A percentile compares a stretch with the other conserved stretches of the same genome.
Evolutionary conservation across 2,888 invertebrate species (phyloP).

Genomic region (Junonia oenone): DNA sequence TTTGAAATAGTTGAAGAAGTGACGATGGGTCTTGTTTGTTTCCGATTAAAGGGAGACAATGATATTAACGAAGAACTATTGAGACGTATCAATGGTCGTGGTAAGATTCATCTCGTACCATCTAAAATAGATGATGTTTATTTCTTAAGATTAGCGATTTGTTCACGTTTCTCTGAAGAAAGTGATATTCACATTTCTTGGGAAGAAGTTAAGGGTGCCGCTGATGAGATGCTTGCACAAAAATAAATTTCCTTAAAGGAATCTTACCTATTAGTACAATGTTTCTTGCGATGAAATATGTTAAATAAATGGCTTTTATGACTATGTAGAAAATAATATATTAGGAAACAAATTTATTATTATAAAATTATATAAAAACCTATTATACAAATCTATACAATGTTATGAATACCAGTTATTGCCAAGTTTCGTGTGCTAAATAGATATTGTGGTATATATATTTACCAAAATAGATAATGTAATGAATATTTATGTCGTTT

Average conservation of each 20-base stretch:
- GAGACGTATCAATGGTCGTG: constrained; percentile 91
- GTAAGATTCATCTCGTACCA: constrained; percentile 95
- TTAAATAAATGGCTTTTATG: no score
- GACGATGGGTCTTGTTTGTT: constrained; percentile 97
- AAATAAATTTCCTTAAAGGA: constrained; percentile 19
- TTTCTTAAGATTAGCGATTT: constrained; percentile 93
- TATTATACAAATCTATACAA: no score
- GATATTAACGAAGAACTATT: constrained; percentile 89
- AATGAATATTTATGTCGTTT: no score
- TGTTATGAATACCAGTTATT: no score
- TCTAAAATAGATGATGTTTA: constrained; percentile 90
- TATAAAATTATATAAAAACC: no score
- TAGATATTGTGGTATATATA: no score
- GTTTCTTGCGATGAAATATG: background rate
- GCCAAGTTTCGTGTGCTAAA: no score
- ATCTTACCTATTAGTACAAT: background rate
- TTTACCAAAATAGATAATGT: no score
- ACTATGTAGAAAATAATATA: no score
- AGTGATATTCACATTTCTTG: constrained; percentile 92
- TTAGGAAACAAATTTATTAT: no score
- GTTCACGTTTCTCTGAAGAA: constrained; percentile 89
- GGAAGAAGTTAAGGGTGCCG: constrained; percentile 89
- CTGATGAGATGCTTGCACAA: constrained; percentile 81
- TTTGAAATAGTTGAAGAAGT: constrained; percentile 95
- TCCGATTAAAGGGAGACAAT: constrained; percentile 92